Percentiles rank a stretch among this genome's conserved stretches.
Evolutionary conservation across 2,888 invertebrate genomes (phyloP).

Genomic region (Agriopis aurantiaria): DNA sequence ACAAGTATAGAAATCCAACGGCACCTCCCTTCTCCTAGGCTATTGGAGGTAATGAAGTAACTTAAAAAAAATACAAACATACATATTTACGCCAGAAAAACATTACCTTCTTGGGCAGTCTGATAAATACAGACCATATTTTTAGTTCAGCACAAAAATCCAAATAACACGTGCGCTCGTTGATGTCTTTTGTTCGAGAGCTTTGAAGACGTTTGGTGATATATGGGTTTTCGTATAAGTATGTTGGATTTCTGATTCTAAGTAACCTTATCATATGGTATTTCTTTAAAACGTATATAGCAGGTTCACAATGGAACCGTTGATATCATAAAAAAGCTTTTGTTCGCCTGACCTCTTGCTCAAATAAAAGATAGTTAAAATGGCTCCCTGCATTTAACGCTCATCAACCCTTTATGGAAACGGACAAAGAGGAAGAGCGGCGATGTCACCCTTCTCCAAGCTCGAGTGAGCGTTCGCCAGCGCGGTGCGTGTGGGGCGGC

Average conservation of each 20-base stretch:
- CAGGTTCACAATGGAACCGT: slow-evolving; percentile 12
- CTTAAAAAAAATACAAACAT: no score
- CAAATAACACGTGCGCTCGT: slow-evolving; percentile 20
- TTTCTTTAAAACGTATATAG: slow-evolving; percentile 1
- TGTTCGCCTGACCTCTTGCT: slow-evolving; percentile 46
- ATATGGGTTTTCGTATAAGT: not conserved
- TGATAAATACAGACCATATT: not conserved
- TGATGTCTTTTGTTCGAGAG: slow-evolving; percentile 35
- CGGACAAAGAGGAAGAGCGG: slow-evolving; percentile 75
- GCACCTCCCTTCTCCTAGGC: no score
- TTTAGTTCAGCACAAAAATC: not conserved
- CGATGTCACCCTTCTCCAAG: slow-evolving; percentile 81
- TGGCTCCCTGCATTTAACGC: slow-evolving; percentile 57
- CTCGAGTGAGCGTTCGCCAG: slow-evolving; percentile 62
- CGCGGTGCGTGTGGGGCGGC: slow-evolving; percentile 61
- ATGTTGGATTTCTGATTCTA: not conserved
- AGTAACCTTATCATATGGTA: not conserved
- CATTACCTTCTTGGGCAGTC: not conserved
- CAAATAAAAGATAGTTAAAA: slow-evolving; percentile 56
- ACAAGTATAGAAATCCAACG: no score
- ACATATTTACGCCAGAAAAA: no score
- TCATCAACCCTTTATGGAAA: slow-evolving; percentile 70
- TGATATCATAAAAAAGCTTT: slow-evolving; percentile 31
- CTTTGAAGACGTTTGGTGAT: not conserved
- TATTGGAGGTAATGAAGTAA: no score